Base-by-base conservation (phyloP, 2,888 invertebrate species). In the Cynaeus angustus region DNA sequence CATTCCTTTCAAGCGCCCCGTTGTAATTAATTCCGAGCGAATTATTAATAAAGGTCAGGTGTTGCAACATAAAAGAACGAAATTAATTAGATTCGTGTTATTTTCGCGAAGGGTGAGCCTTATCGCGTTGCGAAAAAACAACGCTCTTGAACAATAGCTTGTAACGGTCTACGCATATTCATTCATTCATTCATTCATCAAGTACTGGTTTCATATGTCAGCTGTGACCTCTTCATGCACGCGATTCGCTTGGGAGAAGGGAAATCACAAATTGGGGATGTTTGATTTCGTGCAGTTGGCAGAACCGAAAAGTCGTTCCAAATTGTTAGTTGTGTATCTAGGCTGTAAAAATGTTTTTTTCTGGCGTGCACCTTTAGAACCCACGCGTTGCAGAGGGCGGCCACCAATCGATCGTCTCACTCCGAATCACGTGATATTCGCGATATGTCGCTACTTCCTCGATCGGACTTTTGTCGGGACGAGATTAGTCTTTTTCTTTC, bases 151-250 rank as follows among this genome's bases (percentile, higher is more conserved):
- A 59, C 46, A 59, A 59, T 30, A 4, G 21, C 14, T 10, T 10
- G 30, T 59, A 59, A 59, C 46, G 59, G 59, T 46, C 21, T 46
- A 45, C 59, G 58, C 58, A 45, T 41, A 58, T 58, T 58, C 59
- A 59, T 59, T 59, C 59, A 59, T 59, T 28, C 26, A 7, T 59
- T 16, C 1, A 21, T n/a, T n/a, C 21, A 21, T 1, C 21, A 21
- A n/a, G 53, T 10, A 48, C 10, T 13, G 10, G 33, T n/a, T 43
- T 26, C 28, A 46, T 59, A 33, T 46, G 43, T 59, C 45, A 33
- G 59, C 13, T 45, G 59, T 59, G 59, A 59, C 59, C 59, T 59
- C 59, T 13, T 7, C 33, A 59, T 55, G 38, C 26, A 55, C 55
- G 55, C 26, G 37, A 55, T 21, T 38, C 37, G 58, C 45, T 43